A percentile compares a stretch with the other conserved stretches of the same genome.
phyloP scores from a whole-genome alignment of 2,797 vertebrate species.

The Hippopotamyrus pictus region DNA sequence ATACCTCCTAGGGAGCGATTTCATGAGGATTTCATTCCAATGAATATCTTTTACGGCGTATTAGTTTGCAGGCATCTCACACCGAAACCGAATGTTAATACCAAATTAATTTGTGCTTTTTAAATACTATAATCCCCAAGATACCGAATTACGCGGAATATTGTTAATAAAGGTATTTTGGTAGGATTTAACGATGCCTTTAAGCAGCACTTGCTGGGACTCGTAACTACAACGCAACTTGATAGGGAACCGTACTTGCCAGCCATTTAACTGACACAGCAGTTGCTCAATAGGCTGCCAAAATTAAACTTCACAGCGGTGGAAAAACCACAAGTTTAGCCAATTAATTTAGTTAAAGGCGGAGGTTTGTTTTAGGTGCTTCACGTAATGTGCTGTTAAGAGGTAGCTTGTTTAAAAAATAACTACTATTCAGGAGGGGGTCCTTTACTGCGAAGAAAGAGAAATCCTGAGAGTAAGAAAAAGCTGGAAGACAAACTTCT shows the following conservation, averaged over 20 bases:
- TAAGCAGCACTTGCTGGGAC: conserved; percentile 15
- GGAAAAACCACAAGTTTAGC: conserved; percentile 9
- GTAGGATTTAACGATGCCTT: neutral
- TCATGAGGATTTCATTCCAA: neutral
- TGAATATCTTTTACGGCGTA: neutral
- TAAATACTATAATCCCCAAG: neutral
- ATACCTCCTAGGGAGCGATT: neutral
- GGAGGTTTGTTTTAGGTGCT: neutral
- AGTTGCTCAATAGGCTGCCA: conserved; percentile 1
- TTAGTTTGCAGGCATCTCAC: neutral
- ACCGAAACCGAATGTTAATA: neutral
- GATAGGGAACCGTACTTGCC: conserved; percentile 16
- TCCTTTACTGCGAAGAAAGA: neutral
- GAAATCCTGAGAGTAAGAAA: neutral
- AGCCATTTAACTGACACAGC: conserved; percentile 7
- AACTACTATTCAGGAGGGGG: neutral
- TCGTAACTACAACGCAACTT: conserved; percentile 47
- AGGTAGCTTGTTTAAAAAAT: neutral
- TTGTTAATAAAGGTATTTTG: neutral
- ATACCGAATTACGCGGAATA: neutral
- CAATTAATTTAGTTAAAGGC: conserved; percentile 15
- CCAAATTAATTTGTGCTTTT: neutral
- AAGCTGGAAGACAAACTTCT: neutral
- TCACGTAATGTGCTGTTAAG: neutral
- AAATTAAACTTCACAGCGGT: neutral